Percentiles rank a stretch among this genome's conserved stretches.
These are phyloP conservation scores for Nemotelus pantherinus DNA, from an alignment of 2,888 invertebrate species.

Conservation along the genomic window DNA sequence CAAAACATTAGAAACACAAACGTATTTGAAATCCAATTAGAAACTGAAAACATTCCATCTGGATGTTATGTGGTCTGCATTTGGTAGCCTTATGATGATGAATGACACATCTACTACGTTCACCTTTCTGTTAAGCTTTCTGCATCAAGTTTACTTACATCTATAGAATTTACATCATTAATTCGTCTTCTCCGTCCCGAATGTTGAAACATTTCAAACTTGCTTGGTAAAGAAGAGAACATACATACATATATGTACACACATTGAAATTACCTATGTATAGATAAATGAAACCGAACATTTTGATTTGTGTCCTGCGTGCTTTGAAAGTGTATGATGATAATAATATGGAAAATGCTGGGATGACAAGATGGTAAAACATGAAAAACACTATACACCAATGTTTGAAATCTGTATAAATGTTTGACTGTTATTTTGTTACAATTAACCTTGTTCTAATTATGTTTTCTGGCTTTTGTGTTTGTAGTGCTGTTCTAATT, in stretches of 20 bases:
- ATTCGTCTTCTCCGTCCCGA: too few species aligned
- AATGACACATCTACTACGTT: too few species aligned
- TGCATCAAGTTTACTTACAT: too few species aligned
- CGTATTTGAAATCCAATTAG: too few species aligned
- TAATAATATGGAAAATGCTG: background rate
- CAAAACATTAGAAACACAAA: too few species aligned
- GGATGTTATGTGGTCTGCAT: slow-evolving; percentile 64
- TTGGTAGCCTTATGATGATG: background rate
- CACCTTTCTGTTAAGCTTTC: too few species aligned
- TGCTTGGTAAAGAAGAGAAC: too few species aligned
- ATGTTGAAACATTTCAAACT: too few species aligned
- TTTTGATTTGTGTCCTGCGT: background rate
- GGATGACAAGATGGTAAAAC: background rate
- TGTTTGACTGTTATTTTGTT: background rate
- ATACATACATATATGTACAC: too few species aligned
- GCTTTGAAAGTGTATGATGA: background rate
- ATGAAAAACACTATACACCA: background rate
- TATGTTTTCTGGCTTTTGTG: background rate
- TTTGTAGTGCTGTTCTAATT: background rate
- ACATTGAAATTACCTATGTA: slow-evolving; percentile 27
- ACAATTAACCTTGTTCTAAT: background rate
- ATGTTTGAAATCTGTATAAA: background rate
- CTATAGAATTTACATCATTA: too few species aligned
- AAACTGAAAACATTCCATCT: slow-evolving; percentile 53
- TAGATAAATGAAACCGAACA: background rate